Evolutionary conservation across 2,113 vertebrate species (phyloP), one percentile per base, ranked within the genome.

Genomic region (Eptesicus fuscus): DNA sequence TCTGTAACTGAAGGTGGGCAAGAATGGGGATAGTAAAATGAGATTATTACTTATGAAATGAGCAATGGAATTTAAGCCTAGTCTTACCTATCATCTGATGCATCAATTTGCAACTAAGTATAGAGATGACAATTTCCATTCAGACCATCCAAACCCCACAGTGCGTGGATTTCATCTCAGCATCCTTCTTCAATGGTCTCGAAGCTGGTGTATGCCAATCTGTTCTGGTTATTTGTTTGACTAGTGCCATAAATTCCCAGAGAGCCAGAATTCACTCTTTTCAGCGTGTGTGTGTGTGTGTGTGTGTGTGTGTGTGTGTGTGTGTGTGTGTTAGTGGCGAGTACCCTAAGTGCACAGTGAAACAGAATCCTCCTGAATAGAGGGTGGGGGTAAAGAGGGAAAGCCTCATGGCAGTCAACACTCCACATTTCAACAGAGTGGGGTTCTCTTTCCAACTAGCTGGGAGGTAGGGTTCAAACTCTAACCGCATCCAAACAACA

Each of bases 21-120:
- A 97, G 95, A 97, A 97, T 95, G 84, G 92, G 88, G 94, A 97
- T 95, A 97, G 96, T 97, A 97, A 97, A 96, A 97, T 96, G 95
- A 97, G 95, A 97, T 87, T 82, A 94, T 97, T 95, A 96, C 90
- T 95, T 96, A 90, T 37, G 59, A 95, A 93, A 96, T 97, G 95
- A 96, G 94, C 96, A 95, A 88, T 96, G 92, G 76, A 79, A 95
- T 93, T 59, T 80, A 92, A 89, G 90, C 90, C 83, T 85, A 35
- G 84, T 90, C 92, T 96, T 78, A 76, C 40, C 91, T 94, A 90
- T 56, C 79, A 89, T 69, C 63, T 56, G 87, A 73, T 49, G 84
- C 61, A 80, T 47, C 71, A 82, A 47, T 89, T 67, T 90, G 87
- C 88, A 94, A 73, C 79, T 59, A 56, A 92, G 85, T 44, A 65